Evolutionary conservation across 2,797 vertebrate genomes (phyloP).

Genomic region (Eupleurogrammus muticus): DNA sequence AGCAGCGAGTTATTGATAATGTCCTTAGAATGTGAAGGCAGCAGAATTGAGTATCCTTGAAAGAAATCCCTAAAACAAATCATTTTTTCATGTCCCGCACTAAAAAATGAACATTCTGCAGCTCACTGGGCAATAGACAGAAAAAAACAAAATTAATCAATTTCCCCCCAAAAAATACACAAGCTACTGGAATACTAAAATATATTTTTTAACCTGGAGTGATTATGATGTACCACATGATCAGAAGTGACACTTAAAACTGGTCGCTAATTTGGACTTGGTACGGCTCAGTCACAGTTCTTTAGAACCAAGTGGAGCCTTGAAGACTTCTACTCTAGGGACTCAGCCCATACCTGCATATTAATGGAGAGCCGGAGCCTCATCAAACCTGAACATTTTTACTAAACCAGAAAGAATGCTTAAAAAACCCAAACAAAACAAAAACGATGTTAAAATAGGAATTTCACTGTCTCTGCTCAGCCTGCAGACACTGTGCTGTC

Average conservation of each 20-base stretch:
- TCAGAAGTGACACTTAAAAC: neutral
- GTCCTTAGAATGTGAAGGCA: neutral
- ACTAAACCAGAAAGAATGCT: constrained; percentile 8
- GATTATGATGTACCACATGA: neutral
- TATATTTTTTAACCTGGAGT: neutral
- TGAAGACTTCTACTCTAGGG: neutral
- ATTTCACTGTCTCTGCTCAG: constrained; percentile 12
- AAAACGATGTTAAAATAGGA: constrained; percentile 2
- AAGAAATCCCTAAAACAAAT: constrained; percentile 5
- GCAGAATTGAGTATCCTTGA: constrained; percentile 13
- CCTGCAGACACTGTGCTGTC: neutral
- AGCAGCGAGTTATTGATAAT: constrained; percentile 7
- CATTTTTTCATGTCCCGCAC: neutral
- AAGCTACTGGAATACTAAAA: neutral
- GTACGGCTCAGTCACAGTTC: neutral
- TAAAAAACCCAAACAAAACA: constrained; percentile 1
- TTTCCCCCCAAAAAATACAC: neutral
- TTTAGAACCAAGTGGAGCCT: neutral
- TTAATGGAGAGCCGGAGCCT: constrained; percentile 11
- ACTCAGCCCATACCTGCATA: neutral
- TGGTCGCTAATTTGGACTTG: too few relatives aligned
- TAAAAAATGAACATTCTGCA: constrained; percentile 1
- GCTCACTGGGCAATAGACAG: neutral
- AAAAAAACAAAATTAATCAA: neutral
- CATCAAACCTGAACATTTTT: constrained; percentile 15